Base-by-base conservation (phyloP, 2,113 vertebrate species). In the Apistogramma diplotaenia region DNA sequence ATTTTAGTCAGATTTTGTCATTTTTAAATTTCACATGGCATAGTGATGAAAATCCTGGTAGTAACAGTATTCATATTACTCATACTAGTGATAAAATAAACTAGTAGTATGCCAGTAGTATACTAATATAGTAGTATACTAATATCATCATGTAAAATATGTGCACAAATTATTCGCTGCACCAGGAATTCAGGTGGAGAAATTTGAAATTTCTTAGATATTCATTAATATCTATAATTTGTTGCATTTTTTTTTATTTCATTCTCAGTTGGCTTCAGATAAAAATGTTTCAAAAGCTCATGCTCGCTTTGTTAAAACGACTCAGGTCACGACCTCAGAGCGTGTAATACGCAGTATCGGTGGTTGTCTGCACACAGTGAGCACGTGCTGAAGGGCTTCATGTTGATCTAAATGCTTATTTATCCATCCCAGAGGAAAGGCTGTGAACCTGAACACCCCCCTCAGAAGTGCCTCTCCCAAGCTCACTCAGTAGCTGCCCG, bases 401-500 rank as follows among this genome's bases (percentile, higher is more conserved):
- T 46, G 37, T 46, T 46, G 62, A 67, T 67, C 37, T 46, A 46
- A 67, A 67, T 46, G 37, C 0, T 46, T 46, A 19, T 77, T 77
- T 49, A 65, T 49, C 33, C 55, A 74, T 18, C 55, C 40, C 76
- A 83, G 29, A 74, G 29, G 61, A 65, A 29, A 73, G 18, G 51
- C 35, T 79, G 43, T 72, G 74, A 57, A 79, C 61, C 60, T 16
- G 73, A 79, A 19, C 33, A 51, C 33, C 74, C 54, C 49, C 19
- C 67, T 81, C 74, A 55, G 51, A 79, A 53, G 71, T 67, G 53
- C 46, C 31, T 61, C 70, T 53, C 29, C 78, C 2, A 27, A 74
- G 21, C 82, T 87, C 85, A 78, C 85, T 91, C 89, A 78, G 91
- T 91, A 93, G 92, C 90, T 87, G 87, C 77, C 80, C 87, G 82